Percentiles rank a stretch among this genome's conserved stretches.
Evolutionary conservation across 2,797 vertebrate species (phyloP).

Genomic region (Picus viridis): DNA sequence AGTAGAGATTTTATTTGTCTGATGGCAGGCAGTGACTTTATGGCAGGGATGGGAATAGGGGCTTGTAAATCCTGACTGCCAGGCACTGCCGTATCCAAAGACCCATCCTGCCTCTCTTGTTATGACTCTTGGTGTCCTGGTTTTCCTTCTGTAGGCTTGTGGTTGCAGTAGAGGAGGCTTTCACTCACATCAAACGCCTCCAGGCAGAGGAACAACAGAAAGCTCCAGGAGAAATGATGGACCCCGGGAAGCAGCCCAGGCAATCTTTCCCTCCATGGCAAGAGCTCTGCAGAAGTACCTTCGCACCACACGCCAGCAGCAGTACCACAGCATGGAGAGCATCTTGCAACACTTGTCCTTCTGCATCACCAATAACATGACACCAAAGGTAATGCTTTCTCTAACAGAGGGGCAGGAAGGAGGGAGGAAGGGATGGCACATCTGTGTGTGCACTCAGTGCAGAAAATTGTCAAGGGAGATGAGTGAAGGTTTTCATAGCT

Average conservation of each 20-base stretch:
- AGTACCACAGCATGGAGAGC: conserved; percentile 99
- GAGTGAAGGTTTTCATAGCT: background rate
- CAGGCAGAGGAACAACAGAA: conserved; percentile 92
- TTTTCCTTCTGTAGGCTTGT: conserved; percentile 83
- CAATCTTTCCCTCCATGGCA: conserved; percentile 97
- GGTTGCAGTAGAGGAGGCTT: conserved; percentile 96
- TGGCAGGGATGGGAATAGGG: background rate
- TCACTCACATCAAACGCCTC: conserved; percentile 92
- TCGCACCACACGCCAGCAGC: conserved; percentile 93
- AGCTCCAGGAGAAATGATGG: conserved; percentile 91
- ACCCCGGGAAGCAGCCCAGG: conserved; percentile 93
- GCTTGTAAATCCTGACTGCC: background rate
- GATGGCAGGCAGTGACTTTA: background rate
- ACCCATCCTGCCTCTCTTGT: background rate
- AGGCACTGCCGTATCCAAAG: background rate
- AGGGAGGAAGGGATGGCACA: background rate
- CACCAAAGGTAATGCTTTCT: conserved; percentile 86
- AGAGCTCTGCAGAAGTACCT: conserved; percentile 96
- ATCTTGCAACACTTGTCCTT: conserved; percentile 96
- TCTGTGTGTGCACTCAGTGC: background rate
- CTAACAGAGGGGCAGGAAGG: rapidly evolving
- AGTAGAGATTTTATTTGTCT: background rate
- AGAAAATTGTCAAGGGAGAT: background rate
- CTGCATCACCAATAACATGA: conserved; percentile 95
- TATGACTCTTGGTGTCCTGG: background rate